Conservation (phyloP, 1,140 invertebrate species). For the Zaprionus vittiger region DNA sequence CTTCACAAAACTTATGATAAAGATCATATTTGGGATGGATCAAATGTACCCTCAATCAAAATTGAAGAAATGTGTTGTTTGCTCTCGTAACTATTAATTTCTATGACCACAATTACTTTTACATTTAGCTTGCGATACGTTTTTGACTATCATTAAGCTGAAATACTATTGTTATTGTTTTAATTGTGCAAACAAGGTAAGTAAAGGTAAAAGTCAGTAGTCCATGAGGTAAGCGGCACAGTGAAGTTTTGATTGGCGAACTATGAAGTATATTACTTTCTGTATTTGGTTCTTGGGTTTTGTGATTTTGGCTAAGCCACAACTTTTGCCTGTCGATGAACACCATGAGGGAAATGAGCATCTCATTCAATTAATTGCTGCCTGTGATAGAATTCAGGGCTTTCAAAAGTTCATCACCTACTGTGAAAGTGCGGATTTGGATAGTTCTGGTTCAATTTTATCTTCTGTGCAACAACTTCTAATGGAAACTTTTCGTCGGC, state of each 20-base stretch:
- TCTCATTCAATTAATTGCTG: neutral
- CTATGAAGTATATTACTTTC: neutral
- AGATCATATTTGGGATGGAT: no score
- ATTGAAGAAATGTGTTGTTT: no score
- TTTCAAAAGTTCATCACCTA: neutral
- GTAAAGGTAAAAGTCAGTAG: neutral
- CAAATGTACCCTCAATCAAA: no score
- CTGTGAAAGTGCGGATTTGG: neutral
- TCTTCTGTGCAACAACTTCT: neutral
- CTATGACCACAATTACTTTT: neutral
- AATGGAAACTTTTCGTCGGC: neutral
- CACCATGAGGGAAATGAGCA: neutral
- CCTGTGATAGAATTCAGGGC: neutral
- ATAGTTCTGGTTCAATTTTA: neutral
- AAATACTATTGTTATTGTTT: neutral
- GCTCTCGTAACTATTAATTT: neutral
- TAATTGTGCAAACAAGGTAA: neutral
- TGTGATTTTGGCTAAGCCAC: neutral
- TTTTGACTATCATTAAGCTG: neutral
- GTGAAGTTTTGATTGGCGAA: neutral
- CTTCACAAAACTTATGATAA: no score
- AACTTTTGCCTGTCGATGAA: neutral
- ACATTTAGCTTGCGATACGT: neutral
- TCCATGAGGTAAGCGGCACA: neutral
- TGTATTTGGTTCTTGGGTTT: neutral